These are phyloP conservation scores for Bufo gargarizans DNA, from an alignment of 2,113 vertebrate genomes.

Conservation along the genomic window DNA sequence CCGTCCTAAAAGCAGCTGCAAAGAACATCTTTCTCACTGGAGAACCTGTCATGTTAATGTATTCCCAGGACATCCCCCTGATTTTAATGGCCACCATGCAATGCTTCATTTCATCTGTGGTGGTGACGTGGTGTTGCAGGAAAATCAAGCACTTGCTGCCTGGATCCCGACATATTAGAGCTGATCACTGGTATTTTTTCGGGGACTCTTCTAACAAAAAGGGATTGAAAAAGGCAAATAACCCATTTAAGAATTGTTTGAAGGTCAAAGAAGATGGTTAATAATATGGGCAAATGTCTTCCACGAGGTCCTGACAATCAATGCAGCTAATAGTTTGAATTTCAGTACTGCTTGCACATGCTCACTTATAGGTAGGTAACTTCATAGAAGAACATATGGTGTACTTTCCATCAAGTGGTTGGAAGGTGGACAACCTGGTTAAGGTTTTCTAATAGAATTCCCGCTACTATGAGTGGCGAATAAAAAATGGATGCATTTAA, in stretches of 20 bases:
- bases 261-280: too few relatives aligned
- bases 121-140: not conserved
- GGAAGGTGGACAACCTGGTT: too few relatives aligned
- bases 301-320: too few relatives aligned
- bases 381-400: too few relatives aligned
- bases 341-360: too few relatives aligned
- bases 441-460: too few relatives aligned
- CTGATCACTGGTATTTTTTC: not conserved
- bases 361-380: too few relatives aligned
- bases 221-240: not conserved
- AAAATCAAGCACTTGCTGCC: not conserved
- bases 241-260: too few relatives aligned
- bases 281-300: too few relatives aligned
- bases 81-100: not conserved
- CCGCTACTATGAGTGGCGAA: too few relatives aligned
- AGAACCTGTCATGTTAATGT: not conserved
- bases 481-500: not conserved
- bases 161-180: not conserved
- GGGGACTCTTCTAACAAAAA: not conserved
- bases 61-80: not conserved
- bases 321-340: too few relatives aligned
- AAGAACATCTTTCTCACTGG: not conserved
- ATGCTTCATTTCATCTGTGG: not conserved
- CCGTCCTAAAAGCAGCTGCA: not conserved
- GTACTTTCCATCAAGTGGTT: too few relatives aligned